phyloP scores from a whole-genome alignment of 2,797 vertebrate species.

The Uromys caudimaculatus region DNA sequence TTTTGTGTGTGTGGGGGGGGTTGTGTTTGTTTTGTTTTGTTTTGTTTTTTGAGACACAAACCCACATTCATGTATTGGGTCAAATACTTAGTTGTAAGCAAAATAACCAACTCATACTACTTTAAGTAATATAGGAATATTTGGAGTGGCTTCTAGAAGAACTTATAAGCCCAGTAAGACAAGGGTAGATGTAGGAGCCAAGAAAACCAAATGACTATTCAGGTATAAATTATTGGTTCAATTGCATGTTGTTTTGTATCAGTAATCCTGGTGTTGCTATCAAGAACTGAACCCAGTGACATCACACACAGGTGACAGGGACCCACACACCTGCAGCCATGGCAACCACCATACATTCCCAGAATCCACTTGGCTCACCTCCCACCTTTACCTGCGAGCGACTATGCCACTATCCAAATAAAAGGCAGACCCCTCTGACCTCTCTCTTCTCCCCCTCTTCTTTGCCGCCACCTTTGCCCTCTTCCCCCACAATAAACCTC shows the following conservation, averaged over 20 bases:
- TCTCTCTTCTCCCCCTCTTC: too few species aligned
- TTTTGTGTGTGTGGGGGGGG: too few species aligned
- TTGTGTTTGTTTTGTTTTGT: not conserved
- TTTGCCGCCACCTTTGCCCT: too few species aligned
- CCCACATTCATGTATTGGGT: not conserved
- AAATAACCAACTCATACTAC: not conserved
- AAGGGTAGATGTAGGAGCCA: not conserved
- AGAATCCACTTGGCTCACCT: too few species aligned
- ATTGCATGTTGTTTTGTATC: not conserved
- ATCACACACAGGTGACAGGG: too few species aligned
- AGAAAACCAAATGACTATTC: not conserved
- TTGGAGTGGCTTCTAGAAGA: not conserved
- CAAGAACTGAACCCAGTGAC: too few species aligned
- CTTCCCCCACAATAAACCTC: too few species aligned
- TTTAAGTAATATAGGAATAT: not conserved
- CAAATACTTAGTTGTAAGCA: not conserved
- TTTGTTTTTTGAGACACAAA: not conserved
- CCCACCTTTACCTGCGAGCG: too few species aligned
- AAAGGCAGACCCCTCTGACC: too few species aligned
- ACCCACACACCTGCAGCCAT: too few species aligned
- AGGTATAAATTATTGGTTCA: not conserved
- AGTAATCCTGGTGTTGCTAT: not conserved
- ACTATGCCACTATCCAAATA: too few species aligned
- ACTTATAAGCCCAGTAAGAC: not conserved
- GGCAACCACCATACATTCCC: too few species aligned